These are phyloP conservation scores for Oreochromis spilurus DNA, from an alignment of 2,113 vertebrate genomes.

Conservation along the genomic window DNA sequence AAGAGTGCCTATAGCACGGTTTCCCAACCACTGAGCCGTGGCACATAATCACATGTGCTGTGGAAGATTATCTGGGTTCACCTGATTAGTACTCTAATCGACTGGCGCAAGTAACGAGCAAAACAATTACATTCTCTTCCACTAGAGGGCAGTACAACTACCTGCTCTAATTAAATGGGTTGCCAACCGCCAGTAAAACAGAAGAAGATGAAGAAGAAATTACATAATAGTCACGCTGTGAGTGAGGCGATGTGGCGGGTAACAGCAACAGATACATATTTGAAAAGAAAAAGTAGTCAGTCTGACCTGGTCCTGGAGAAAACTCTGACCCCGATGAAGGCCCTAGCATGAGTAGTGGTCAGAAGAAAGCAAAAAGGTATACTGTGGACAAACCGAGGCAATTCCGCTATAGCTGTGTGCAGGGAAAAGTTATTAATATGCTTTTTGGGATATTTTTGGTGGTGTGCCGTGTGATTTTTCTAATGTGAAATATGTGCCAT, in stretches of 20 bases:
- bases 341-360: background rate
- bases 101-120: background rate
- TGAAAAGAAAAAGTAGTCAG: fast-evolving
- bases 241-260: background rate
- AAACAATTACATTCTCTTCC: background rate
- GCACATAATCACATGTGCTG: background rate
- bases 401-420: fast-evolving
- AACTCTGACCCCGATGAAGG: background rate
- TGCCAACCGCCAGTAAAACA: background rate
- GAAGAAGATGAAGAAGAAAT: background rate
- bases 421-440: background rate
- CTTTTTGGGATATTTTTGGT: background rate
- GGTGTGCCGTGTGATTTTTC: background rate
- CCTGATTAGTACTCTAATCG: background rate
- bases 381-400: fast-evolving
- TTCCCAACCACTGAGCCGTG: background rate
- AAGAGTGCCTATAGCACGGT: background rate
- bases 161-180: background rate
- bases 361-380: background rate
- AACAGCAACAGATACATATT: background rate
- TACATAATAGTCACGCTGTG: background rate
- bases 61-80: background rate
- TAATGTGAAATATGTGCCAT: no score
- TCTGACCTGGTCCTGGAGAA: background rate
- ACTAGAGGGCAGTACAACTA: background rate